phyloP scores from a whole-genome alignment of 2,797 vertebrate species.

The Acanthurus lineatus region DNA sequence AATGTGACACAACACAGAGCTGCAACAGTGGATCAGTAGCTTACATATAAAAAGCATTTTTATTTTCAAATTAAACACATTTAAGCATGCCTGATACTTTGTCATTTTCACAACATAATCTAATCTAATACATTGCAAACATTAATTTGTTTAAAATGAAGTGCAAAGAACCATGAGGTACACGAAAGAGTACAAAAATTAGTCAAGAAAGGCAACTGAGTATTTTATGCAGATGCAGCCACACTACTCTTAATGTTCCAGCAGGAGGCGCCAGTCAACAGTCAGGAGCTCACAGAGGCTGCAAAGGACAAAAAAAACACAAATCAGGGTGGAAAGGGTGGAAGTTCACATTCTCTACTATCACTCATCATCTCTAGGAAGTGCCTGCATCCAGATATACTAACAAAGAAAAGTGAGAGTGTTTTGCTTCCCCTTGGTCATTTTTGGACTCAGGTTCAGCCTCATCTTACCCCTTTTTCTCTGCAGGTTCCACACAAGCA shows the following conservation, averaged over 20 bases:
- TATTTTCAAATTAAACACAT: slow-evolving; percentile 6
- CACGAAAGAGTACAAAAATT: slow-evolving; percentile 38
- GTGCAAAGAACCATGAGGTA: background rate
- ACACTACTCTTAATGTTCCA: slow-evolving; percentile 27
- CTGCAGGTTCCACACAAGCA: slow-evolving; percentile 87
- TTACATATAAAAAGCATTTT: slow-evolving; percentile 15
- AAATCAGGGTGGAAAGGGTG: background rate
- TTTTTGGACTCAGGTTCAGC: background rate
- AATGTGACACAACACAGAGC: background rate
- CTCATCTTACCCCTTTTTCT: slow-evolving; percentile 68
- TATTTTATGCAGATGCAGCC: background rate
- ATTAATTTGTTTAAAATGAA: background rate
- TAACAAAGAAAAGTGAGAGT: background rate
- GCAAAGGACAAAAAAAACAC: slow-evolving; percentile 1
- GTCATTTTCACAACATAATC: background rate
- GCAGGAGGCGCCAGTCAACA: slow-evolving; percentile 31
- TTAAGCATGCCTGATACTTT: background rate
- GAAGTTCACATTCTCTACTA: background rate
- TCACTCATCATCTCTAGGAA: no score
- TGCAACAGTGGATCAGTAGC: background rate
- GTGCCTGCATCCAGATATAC: background rate
- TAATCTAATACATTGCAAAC: background rate
- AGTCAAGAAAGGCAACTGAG: background rate
- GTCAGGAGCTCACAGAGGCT: slow-evolving; percentile 53
- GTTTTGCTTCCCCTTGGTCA: accelerated